Conservation (phyloP, 2,113 vertebrate species). For the Cephalopholis sonnerati region DNA sequence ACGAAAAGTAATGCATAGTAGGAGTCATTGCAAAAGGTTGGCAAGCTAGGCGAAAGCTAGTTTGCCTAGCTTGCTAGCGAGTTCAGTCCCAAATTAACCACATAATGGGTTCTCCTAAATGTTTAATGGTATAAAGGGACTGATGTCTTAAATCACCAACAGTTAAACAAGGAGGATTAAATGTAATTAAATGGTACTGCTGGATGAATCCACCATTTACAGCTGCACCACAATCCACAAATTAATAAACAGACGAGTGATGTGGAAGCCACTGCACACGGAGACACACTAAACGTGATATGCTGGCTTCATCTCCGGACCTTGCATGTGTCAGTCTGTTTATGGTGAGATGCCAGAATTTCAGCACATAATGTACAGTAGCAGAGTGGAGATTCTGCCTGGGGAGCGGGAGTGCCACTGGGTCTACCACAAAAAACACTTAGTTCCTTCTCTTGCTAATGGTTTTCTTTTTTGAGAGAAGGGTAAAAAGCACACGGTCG, state of each 20-base stretch:
- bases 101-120: too few species aligned
- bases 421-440: constrained; percentile 84
- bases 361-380: constrained; percentile 70
- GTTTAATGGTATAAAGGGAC: too few species aligned
- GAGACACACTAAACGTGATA: constrained; percentile 8
- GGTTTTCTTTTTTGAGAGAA: constrained; percentile 78
- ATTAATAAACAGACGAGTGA: constrained; percentile 11
- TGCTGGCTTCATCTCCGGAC: constrained; percentile 19
- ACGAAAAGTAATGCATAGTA: too few species aligned
- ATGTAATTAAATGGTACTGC: background rate
- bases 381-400: constrained; percentile 70
- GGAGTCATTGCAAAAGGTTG: too few species aligned
- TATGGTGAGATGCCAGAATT: constrained; percentile 60
- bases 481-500: constrained; percentile 58
- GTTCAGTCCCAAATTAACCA: too few species aligned
- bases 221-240: background rate
- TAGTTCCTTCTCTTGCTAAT: constrained; percentile 79
- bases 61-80: too few species aligned
- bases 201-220: background rate
- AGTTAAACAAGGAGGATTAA: background rate
- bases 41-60: too few species aligned
- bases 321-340: constrained; percentile 50
- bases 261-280: constrained; percentile 3
- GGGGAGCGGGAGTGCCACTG: constrained; percentile 68
- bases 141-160: background rate